These are phyloP conservation scores for Limnothrissa miodon DNA, from an alignment of 2,113 vertebrate genomes.

Conservation along the genomic window DNA sequence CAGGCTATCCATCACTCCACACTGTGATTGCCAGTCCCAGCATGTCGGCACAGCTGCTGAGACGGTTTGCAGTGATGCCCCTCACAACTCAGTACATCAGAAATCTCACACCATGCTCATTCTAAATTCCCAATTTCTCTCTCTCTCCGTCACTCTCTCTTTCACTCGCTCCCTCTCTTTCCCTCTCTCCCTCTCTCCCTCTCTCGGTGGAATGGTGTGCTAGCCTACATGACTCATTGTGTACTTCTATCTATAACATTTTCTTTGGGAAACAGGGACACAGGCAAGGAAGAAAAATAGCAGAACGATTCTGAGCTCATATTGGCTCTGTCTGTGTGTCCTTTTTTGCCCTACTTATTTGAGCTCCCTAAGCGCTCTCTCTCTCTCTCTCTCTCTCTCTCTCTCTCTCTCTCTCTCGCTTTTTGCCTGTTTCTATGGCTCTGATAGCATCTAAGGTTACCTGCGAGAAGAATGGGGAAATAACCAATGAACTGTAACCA, in stretches of 20 bases:
- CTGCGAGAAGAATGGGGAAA: constrained; percentile 10
- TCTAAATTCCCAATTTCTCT: background rate
- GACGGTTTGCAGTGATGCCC: background rate
- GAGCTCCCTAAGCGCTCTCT: background rate
- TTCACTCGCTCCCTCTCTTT: constrained; percentile 33
- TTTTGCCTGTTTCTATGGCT: background rate
- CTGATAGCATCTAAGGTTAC: constrained; percentile 13
- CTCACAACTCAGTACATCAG: constrained; percentile 8
- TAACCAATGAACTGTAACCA: background rate
- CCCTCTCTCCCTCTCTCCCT: background rate
- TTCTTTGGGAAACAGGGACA: constrained; percentile 23
- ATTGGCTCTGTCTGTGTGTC: constrained; percentile 11
- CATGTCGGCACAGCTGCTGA: background rate
- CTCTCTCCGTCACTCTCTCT: background rate
- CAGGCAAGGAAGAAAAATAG: background rate
- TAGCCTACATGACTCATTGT: constrained; percentile 44
- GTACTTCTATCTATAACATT: constrained; percentile 43
- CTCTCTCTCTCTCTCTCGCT: background rate
- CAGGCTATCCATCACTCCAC: constrained; percentile 13
- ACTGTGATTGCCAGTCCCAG: background rate
- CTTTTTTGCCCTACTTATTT: background rate
- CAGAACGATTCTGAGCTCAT: background rate
- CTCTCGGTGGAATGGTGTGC: constrained; percentile 23
- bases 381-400: background rate
- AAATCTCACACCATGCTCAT: background rate